A percentile compares a stretch with the other conserved stretches of the same genome.
phyloP scores from a whole-genome alignment of 2,888 invertebrate genomes.

The Cryptocheilus praepositus region DNA sequence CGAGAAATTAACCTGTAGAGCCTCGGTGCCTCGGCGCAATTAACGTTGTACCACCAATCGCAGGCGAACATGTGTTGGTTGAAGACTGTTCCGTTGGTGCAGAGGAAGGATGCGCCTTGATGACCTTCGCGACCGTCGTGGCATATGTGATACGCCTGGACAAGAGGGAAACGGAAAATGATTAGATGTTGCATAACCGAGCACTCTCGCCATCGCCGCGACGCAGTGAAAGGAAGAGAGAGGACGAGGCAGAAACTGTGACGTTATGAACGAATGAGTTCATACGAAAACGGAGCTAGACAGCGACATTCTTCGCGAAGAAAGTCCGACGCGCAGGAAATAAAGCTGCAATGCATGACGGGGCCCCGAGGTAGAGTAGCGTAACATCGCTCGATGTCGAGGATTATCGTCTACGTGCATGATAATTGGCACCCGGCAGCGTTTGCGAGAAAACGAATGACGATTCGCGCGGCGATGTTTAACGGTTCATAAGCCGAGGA shows the following conservation, averaged over 20 bases:
- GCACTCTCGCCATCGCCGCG: not conserved
- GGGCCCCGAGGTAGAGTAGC: slow-evolving; percentile 21
- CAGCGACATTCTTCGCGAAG: slow-evolving; percentile 49
- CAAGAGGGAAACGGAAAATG: slow-evolving; percentile 29
- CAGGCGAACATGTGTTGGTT: slow-evolving; percentile 91
- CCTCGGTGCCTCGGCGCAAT: slow-evolving; percentile 84
- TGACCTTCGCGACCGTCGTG: slow-evolving; percentile 91
- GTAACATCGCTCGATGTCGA: slow-evolving; percentile 22
- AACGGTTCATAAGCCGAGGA: too few species aligned
- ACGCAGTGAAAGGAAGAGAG: not conserved
- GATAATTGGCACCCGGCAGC: not conserved
- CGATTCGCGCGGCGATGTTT: too few species aligned
- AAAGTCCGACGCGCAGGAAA: slow-evolving; percentile 45
- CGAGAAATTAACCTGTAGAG: slow-evolving; percentile 81
- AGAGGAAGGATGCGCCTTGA: slow-evolving; percentile 89
- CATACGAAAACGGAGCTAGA: slow-evolving; percentile 20
- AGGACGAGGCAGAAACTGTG: not conserved
- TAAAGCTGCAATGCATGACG: slow-evolving; percentile 47
- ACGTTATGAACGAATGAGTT: slow-evolving; percentile 9
- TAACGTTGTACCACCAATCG: slow-evolving; percentile 95
- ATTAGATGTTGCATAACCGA: not conserved
- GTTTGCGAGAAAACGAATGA: not conserved
- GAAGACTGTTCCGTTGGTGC: slow-evolving; percentile 91
- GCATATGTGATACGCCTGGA: slow-evolving; percentile 90
- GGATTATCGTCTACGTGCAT: not conserved